These are phyloP conservation scores for Drosophila neonasuta DNA, from an alignment of 2,888 invertebrate species.

Conservation along the genomic window DNA sequence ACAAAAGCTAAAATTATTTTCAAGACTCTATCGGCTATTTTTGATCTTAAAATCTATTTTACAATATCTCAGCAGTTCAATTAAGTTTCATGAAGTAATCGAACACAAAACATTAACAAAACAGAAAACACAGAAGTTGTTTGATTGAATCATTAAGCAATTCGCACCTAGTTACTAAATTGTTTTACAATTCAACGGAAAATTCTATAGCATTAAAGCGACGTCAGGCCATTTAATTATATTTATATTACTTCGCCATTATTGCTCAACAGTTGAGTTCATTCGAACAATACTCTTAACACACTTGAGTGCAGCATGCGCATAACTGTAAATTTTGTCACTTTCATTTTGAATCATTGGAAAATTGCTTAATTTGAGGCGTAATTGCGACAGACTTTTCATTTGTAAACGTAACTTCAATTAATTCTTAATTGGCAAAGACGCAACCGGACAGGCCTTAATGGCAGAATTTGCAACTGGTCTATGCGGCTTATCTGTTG, in stretches of 20 bases:
- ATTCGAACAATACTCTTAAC: conserved; percentile 8
- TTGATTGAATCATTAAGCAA: neutral
- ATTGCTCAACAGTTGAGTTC: conserved; percentile 3
- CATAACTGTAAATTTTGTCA: conserved; percentile 8
- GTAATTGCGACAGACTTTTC: conserved; percentile 10
- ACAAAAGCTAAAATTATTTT: too few species aligned
- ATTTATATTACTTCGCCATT: neutral
- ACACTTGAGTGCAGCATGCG: neutral
- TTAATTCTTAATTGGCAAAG: conserved; percentile 15
- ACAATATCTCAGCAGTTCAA: too few species aligned
- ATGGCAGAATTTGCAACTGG: neutral
- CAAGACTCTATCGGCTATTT: too few species aligned
- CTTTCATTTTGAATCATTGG: neutral
- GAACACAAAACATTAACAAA: neutral
- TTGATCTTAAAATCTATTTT: too few species aligned
- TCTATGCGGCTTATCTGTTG: conserved; percentile 2
- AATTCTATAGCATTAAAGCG: neutral
- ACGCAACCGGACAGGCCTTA: neutral
- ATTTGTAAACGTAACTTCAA: conserved; percentile 4
- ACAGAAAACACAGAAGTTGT: neutral
- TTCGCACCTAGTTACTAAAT: neutral
- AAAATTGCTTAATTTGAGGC: conserved; percentile 14
- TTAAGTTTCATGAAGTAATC: neutral
- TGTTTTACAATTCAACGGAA: neutral
- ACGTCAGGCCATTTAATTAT: neutral